phyloP scores from a whole-genome alignment of 1,140 invertebrate species.

The Acromyrmex charruanus region DNA sequence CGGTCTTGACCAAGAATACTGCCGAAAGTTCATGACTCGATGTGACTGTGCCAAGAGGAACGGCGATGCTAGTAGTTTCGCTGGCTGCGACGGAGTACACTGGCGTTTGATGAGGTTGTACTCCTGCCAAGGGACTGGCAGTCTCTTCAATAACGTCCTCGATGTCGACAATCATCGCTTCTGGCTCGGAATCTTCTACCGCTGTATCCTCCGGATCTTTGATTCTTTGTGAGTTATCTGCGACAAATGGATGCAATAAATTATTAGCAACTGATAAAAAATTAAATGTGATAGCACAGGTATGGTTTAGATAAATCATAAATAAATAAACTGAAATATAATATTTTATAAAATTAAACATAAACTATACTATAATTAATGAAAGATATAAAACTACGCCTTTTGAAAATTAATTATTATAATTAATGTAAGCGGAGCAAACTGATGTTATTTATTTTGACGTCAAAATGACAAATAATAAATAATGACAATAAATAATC shows the following conservation, averaged over 20 bases:
- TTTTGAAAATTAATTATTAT: neutral
- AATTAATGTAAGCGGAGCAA: too few species aligned
- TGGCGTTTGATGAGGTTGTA: conserved; percentile 89
- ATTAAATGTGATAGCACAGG: neutral
- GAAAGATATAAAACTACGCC: neutral
- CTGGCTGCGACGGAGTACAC: conserved; percentile 88
- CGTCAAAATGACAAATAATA: too few species aligned
- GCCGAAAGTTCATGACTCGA: conserved; percentile 80
- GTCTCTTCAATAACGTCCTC: conserved; percentile 86
- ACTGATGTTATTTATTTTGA: too few species aligned
- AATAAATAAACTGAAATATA: neutral
- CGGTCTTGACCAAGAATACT: conserved; percentile 74
- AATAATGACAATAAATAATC: too few species aligned
- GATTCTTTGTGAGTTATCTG: conserved; percentile 76
- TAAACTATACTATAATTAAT: neutral
- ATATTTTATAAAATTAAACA: neutral
- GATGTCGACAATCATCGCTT: conserved; percentile 86
- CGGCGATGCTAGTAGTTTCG: conserved; percentile 82
- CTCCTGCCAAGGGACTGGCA: conserved; percentile 88
- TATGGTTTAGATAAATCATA: neutral
- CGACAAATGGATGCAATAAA: conserved; percentile 5
- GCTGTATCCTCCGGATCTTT: conserved; percentile 74
- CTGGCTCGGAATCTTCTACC: conserved; percentile 87
- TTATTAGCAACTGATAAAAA: neutral
- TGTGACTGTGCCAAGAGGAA: conserved; percentile 80